These are phyloP conservation scores for Aleiodes alternator DNA, from an alignment of 2,888 invertebrate genomes.

Conservation along the genomic window DNA sequence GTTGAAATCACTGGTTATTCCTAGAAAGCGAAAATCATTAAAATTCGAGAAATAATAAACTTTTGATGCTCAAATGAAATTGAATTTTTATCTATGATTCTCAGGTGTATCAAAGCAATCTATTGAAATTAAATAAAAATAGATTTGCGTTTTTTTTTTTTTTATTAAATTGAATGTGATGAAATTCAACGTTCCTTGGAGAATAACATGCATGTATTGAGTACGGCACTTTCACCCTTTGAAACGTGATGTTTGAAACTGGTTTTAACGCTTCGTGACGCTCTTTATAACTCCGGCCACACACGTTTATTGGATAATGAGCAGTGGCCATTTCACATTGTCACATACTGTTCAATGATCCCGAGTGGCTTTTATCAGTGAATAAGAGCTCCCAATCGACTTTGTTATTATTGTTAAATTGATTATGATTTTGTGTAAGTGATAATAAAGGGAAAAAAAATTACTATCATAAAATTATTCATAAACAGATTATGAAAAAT, in stretches of 20 bases:
- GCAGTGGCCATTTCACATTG: slow-evolving; percentile 15
- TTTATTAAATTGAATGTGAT: background rate
- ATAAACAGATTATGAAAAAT: no score
- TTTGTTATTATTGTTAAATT: slow-evolving; percentile 4
- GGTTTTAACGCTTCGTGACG: slow-evolving; percentile 23
- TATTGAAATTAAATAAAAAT: background rate
- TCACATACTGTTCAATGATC: slow-evolving; percentile 24
- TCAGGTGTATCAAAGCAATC: no score
- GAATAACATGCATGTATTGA: slow-evolving; percentile 9
- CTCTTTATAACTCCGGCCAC: slow-evolving; percentile 21
- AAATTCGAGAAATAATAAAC: no score
- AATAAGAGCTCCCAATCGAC: slow-evolving; percentile 18
- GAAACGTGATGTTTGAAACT: slow-evolving; percentile 17
- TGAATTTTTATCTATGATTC: no score
- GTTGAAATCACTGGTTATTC: background rate
- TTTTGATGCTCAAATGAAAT: no score
- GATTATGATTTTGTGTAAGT: background rate
- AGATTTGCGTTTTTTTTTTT: background rate
- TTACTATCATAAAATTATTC: background rate
- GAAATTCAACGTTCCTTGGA: background rate
- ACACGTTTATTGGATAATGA: slow-evolving; percentile 34
- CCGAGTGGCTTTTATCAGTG: slow-evolving; percentile 22
- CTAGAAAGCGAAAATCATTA: slow-evolving; percentile 23
- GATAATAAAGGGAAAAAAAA: background rate
- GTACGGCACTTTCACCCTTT: slow-evolving; percentile 16